Percentiles rank a stretch among this genome's conserved stretches.
phyloP scores from a whole-genome alignment of 2,797 vertebrate genomes.

The Anolis apletophallus region DNA sequence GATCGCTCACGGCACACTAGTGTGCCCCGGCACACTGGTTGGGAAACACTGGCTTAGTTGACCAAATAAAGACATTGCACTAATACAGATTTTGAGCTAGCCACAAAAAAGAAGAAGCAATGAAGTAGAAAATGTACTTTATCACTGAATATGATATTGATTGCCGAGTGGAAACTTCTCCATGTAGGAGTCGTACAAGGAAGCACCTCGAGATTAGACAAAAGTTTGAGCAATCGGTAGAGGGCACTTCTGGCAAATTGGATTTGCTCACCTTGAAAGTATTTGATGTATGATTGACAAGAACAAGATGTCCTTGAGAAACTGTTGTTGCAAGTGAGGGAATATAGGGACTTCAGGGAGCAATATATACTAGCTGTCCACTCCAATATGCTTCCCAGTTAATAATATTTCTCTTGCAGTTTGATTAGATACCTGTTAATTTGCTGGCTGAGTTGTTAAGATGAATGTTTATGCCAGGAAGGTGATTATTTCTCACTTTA shows the following conservation, averaged over 20 bases:
- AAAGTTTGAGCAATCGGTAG: slow-evolving; percentile 27
- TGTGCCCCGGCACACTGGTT: too few relatives aligned
- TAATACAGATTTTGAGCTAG: neutral
- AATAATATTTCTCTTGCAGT: neutral
- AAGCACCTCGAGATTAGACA: slow-evolving; percentile 37
- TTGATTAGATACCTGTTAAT: neutral
- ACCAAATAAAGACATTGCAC: neutral
- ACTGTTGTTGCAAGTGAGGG: neutral
- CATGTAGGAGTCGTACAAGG: slow-evolving; percentile 58
- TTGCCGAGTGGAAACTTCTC: slow-evolving; percentile 24
- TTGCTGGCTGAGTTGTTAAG: neutral
- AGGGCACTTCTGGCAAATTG: slow-evolving; percentile 40
- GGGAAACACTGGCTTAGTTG: too few relatives aligned
- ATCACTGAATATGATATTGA: neutral
- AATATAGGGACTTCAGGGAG: neutral
- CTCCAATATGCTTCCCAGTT: neutral
- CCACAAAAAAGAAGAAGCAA: neutral
- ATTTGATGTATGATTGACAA: slow-evolving; percentile 42
- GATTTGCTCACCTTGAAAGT: slow-evolving; percentile 45
- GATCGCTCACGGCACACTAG: too few relatives aligned
- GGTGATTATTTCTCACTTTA: neutral
- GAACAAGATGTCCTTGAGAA: neutral
- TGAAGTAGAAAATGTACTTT: neutral
- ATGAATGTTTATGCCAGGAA: neutral
- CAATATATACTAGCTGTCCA: neutral